Percentiles rank a stretch among this genome's conserved stretches.
These are phyloP conservation scores for Cynopterus brachyotis DNA, from an alignment of 2,113 vertebrate genomes.

Conservation along the genomic window DNA sequence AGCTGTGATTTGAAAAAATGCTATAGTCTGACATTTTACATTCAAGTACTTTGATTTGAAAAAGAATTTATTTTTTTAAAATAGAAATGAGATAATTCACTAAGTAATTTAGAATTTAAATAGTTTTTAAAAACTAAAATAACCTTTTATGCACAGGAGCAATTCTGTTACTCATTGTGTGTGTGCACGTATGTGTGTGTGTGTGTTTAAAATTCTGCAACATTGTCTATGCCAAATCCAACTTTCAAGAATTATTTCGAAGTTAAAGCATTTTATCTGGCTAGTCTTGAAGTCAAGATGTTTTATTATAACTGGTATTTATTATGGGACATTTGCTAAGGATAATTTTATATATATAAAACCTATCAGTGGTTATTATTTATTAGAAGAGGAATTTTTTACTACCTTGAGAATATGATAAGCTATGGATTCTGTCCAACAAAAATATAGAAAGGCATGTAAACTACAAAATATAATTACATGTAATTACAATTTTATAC, in stretches of 20 bases:
- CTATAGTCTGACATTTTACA: background rate
- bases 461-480: background rate
- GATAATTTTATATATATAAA: background rate
- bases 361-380: background rate
- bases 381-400: background rate
- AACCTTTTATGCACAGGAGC: background rate
- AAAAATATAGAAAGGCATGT: background rate
- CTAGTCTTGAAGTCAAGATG: conserved; percentile 3
- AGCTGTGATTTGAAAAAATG: conserved; percentile 56
- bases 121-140: background rate
- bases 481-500: background rate
- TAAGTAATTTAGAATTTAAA: conserved; percentile 29
- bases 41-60: conserved; percentile 14
- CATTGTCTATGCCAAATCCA: conserved; percentile 31
- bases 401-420: background rate
- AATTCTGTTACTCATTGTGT: background rate
- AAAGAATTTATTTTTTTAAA: conserved; percentile 26
- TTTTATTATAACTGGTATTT: conserved; percentile 38
- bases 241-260: conserved; percentile 40
- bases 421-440: background rate
- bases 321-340: background rate
- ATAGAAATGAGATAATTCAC: conserved; percentile 10
- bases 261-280: conserved; percentile 40
- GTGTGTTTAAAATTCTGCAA: background rate
- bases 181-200: background rate